A percentile compares a stretch with the other conserved stretches of the same genome.
phyloP scores from a whole-genome alignment of 1,140 invertebrate genomes.

The Doryteuthis pealeii region DNA sequence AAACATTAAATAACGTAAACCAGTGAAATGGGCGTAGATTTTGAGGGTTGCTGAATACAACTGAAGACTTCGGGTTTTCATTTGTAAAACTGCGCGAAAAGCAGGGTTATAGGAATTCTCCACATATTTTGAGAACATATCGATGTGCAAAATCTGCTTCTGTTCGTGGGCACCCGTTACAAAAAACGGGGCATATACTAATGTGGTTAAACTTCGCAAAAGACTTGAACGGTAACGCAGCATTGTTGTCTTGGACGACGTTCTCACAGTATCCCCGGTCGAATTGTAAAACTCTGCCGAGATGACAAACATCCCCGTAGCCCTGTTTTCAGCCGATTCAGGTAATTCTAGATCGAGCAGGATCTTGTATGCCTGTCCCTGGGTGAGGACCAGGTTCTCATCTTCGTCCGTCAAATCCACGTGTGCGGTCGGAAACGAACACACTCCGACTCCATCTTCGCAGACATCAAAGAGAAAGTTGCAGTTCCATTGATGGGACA shows the following conservation, averaged over 20 bases:
- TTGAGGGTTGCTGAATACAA: background rate
- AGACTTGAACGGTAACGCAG: background rate
- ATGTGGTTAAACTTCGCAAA: background rate
- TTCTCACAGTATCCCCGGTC: background rate
- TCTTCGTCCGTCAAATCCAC: background rate
- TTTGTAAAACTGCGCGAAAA: background rate
- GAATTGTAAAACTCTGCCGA: background rate
- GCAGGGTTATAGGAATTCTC: background rate
- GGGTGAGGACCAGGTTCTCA: background rate
- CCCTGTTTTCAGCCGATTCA: background rate
- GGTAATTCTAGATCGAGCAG: background rate
- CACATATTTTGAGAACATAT: background rate
- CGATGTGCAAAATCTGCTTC: background rate
- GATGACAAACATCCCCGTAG: background rate
- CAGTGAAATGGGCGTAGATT: conserved; percentile 5
- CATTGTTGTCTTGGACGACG: background rate
- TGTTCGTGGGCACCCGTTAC: background rate
- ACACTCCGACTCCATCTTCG: background rate
- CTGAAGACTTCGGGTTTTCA: background rate
- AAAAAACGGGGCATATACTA: background rate
- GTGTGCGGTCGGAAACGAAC: background rate
- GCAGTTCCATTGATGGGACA: background rate
- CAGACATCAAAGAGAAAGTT: conserved; percentile 1
- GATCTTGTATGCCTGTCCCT: background rate
- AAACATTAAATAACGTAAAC: background rate